phyloP scores from a whole-genome alignment of 2,797 vertebrate genomes.

The Harpagifer antarcticus region DNA sequence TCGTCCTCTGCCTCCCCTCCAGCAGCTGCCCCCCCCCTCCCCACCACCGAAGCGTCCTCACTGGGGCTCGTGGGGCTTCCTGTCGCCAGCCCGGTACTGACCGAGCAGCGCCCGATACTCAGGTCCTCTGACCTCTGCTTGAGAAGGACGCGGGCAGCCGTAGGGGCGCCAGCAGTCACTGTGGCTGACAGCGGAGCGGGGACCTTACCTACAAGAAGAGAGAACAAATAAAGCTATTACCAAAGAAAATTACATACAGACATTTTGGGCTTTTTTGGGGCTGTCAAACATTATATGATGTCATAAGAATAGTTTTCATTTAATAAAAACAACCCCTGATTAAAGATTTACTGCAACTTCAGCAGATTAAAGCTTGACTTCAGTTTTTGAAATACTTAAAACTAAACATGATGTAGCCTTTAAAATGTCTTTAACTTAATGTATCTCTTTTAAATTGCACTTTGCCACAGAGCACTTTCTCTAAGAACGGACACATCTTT shows the following conservation, averaged over 20 bases:
- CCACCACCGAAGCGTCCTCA: conserved; percentile 84
- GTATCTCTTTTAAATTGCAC: background rate
- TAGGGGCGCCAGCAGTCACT: conserved; percentile 82
- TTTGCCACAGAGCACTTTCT: background rate
- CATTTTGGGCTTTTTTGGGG: background rate
- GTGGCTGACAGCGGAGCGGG: conserved; percentile 79
- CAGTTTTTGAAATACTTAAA: too few relatives aligned
- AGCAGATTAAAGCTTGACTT: too few relatives aligned
- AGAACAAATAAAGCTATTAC: background rate
- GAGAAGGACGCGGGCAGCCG: conserved; percentile 87
- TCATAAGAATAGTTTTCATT: too few relatives aligned
- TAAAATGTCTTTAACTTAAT: too few relatives aligned
- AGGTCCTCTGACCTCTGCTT: conserved; percentile 95
- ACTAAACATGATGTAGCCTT: too few relatives aligned
- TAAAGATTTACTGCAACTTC: too few relatives aligned
- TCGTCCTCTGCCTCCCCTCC: conserved; percentile 89
- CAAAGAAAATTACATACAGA: background rate
- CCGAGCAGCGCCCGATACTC: conserved; percentile 90
- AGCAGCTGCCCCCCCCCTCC: conserved; percentile 69
- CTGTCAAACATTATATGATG: too few relatives aligned
- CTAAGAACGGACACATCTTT: conserved; percentile 1
- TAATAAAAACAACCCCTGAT: too few relatives aligned
- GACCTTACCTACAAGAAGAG: conserved; percentile 64
- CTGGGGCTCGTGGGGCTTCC: conserved; percentile 83
- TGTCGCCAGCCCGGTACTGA: conserved; percentile 90